Conservation (phyloP, 2,888 invertebrate species). For the Agrochola lychnidis region DNA sequence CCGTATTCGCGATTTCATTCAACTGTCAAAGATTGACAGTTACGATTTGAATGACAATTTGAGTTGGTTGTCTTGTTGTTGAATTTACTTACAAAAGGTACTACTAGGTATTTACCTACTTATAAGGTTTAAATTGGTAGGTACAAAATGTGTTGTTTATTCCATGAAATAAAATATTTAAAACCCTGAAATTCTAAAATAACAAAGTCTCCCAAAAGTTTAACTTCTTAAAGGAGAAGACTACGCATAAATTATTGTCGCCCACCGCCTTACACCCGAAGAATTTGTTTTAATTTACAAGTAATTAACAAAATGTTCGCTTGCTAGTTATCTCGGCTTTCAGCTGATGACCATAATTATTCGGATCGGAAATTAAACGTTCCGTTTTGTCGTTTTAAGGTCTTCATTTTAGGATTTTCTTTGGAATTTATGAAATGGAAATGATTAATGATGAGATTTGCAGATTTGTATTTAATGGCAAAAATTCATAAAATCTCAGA, state of each 20-base stretch:
- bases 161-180: constrained; percentile 1
- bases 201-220: constrained; percentile 13
- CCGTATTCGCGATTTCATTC: not conserved
- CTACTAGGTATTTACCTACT: no score
- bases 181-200: not conserved
- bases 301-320: constrained; percentile 64
- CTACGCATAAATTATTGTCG: constrained; percentile 60
- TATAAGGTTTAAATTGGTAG: not conserved
- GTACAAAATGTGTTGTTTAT: not conserved
- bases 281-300: constrained; percentile 69
- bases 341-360: constrained; percentile 66
- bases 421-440: constrained; percentile 52
- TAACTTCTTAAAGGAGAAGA: constrained; percentile 25
- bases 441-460: constrained; percentile 30
- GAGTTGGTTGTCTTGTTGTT: not conserved
- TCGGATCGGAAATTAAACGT: constrained; percentile 65
- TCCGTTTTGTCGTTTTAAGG: constrained; percentile 33
- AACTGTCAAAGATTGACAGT: not conserved
- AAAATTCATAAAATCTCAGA: not conserved
- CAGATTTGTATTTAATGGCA: constrained; percentile 6
- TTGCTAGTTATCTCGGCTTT: constrained; percentile 59
- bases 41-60: not conserved
- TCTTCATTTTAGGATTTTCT: constrained; percentile 40
- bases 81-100: not conserved
- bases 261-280: constrained; percentile 30